Conservation (phyloP, 2,113 vertebrate species). For the Dunckerocampus dactyliophorus region DNA sequence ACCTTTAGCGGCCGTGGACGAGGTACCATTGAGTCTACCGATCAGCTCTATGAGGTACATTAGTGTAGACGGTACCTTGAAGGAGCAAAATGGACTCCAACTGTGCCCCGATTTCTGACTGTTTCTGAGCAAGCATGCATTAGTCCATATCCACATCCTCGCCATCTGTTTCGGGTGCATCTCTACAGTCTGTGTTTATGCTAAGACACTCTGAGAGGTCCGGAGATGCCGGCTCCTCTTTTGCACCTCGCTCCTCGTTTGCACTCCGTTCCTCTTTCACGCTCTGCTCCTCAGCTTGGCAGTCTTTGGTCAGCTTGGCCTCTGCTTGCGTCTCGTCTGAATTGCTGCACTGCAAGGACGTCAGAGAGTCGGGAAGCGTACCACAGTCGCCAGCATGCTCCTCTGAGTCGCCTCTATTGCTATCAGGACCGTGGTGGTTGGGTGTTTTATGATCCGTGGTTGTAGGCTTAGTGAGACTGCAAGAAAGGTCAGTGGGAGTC, state of each 20-base stretch:
- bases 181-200: constrained; percentile 60
- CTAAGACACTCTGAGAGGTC: constrained; percentile 69
- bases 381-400: constrained; percentile 27
- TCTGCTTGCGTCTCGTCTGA: constrained; percentile 21
- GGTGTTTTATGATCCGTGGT: constrained; percentile 27
- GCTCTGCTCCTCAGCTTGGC: constrained; percentile 33
- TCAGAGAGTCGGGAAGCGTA: constrained; percentile 28
- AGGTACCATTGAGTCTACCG: background rate
- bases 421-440: constrained; percentile 42
- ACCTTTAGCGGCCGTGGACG: background rate
- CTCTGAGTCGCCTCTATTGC: constrained; percentile 36
- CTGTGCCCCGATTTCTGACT: background rate
- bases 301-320: constrained; percentile 15
- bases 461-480: constrained; percentile 29
- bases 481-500: constrained; percentile 42
- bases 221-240: constrained; percentile 52
- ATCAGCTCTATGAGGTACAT: background rate
- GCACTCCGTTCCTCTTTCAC: constrained; percentile 31
- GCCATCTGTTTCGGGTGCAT: constrained; percentile 72
- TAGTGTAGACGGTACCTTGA: background rate
- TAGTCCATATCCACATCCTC: constrained; percentile 90
- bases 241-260: constrained; percentile 23
- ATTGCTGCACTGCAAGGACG: constrained; percentile 16
- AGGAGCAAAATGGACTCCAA: background rate
- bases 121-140: constrained; percentile 43